Evolutionary conservation across 1,140 invertebrate species (phyloP), one percentile per base, ranked within the genome.

Genomic region (Zaprionus nigranus): DNA sequence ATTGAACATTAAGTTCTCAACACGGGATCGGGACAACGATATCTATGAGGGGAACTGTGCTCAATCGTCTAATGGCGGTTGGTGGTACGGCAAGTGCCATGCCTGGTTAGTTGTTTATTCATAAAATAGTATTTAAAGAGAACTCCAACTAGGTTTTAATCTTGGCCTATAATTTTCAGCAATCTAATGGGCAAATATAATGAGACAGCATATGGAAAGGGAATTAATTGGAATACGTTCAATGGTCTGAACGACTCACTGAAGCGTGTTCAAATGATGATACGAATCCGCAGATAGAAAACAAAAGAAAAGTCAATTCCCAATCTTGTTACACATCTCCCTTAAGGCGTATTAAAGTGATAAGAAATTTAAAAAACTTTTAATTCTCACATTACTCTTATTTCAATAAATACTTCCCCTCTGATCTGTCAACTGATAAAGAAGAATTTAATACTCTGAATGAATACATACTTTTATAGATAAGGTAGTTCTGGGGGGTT

Each of bases 11-110:
- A 94, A 94, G 76, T 97, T 96, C 91, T 95, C 95, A 36, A 95
- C 96, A 0, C 93, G 93, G 12, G 96, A 97, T 78, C 82, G 93
- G 13, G 96, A 96, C 86, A 95, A 96, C 79, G 96, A 96, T 82
- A 94, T 93, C 91, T 93, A 93, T 56, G 94, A 95, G 30, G 94
- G 94, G 2, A 94, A 95, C 58, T 97, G 96, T 92, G 95, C 96
- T 0, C 80, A 93, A 26, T 91, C 94, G 26, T 95, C 95, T 58
- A 92, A 92, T 26, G 94, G 94, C 15, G 95, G 94, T 4, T 95
- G 95, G 94, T 96, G 95, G 95, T 95, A 95, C 78, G 93, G 93
- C 63, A 70, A 82, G 13, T 91, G 86, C 24, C 78, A 84, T n/a
- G 40, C 56, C 1, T 71, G 74, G 77, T 81, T 51, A 0, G 62